phyloP scores from a whole-genome alignment of 2,113 vertebrate genomes.

The Pelusios castaneus region DNA sequence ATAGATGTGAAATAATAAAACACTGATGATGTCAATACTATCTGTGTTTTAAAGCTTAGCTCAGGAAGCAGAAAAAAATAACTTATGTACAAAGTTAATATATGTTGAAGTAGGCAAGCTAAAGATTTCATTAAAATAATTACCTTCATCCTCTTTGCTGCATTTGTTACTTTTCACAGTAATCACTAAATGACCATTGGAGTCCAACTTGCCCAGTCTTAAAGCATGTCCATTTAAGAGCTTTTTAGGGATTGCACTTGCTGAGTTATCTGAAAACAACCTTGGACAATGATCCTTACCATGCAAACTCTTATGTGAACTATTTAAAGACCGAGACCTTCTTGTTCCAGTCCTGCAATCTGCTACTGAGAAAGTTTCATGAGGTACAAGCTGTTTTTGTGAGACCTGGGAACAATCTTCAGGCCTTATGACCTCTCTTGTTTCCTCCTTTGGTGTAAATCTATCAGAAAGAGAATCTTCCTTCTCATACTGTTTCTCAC shows the following conservation, averaged over 20 bases:
- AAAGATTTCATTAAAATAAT: neutral
- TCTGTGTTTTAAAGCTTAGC: neutral
- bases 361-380: conserved; percentile 55
- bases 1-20: neutral
- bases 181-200: conserved; percentile 67
- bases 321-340: conserved; percentile 83
- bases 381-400: conserved; percentile 60
- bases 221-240: conserved; percentile 77
- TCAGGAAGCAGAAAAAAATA: neutral
- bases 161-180: conserved; percentile 66
- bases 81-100: neutral
- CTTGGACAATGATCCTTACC: conserved; percentile 74
- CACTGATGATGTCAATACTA: neutral
- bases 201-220: conserved; percentile 76
- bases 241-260: conserved; percentile 71
- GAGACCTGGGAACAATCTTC: neutral
- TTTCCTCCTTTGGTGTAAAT: conserved; percentile 61
- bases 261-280: conserved; percentile 75
- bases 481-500: neutral
- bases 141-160: conserved; percentile 78
- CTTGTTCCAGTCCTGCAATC: conserved; percentile 67
- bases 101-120: neutral
- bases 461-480: conserved; percentile 62
- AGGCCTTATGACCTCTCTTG: conserved; percentile 57
- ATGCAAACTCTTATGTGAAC: conserved; percentile 73